Evolutionary conservation across 2,888 invertebrate genomes (phyloP), one percentile per base, ranked within the genome.

Genomic region (Myopa testacea): DNA sequence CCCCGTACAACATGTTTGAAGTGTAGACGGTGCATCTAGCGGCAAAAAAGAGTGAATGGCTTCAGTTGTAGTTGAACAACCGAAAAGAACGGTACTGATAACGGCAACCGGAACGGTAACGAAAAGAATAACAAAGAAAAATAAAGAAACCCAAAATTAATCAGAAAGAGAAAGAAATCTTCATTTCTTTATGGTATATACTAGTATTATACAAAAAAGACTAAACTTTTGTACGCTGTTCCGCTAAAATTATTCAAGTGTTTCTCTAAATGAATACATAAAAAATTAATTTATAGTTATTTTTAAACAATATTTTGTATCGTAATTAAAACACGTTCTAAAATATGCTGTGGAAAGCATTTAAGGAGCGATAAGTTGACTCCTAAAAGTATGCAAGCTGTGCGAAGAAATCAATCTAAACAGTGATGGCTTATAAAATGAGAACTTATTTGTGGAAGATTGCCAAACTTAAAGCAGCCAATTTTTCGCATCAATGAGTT

Each of bases 61-160:
- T 85, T 85, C 83, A 85, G 85, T 85, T 82, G 83, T 81, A 81
- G 83, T 84, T 84, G 81, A 82, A 81, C 82, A 83, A 82, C 82
- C 84, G 83, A 78, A 83, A 81, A 81, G 84, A 81, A 84, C 85
- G 83, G 84, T 84, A 80, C 76, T 78, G 77, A 55, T n/a, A n/a
- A 55, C 16, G n/a, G 26, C 26, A 26, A 26, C 26, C 26, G 26
- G 55, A 26, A 65, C 12, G 12, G n/a, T 10, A 10, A 45, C 45
- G 55, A 12, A 19, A 73, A n/a, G 38, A 55, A 50, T 37, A 8
- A 50, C 63, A 40, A 60, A 52, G 69, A 58, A 73, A 72, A 14
- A 40, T 50, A 69, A 37, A 63, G 12, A 55, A n/a, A 80, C 7
- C 71, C 34, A 78, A 37, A 55, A 60, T 70, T 3, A 52, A 40